Conservation (phyloP, 1,140 invertebrate genomes). For the Diachasma alloeum region DNA sequence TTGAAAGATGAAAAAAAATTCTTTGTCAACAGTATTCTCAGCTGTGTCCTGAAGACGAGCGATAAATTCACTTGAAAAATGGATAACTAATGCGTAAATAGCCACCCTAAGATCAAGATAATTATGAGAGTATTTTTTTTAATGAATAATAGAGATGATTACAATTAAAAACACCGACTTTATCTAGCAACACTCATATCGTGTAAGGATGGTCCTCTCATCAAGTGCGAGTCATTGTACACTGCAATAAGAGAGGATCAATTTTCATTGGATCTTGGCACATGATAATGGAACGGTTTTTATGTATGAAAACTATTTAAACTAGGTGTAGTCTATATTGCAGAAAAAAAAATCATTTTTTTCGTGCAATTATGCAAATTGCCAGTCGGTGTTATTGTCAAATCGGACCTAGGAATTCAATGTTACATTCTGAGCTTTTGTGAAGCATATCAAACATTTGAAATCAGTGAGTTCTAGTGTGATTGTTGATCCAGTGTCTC, state of each 20-base stretch:
- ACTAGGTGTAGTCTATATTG: neutral
- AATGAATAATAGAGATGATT: neutral
- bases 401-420: slow-evolving; percentile 6
- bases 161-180: slow-evolving; percentile 6
- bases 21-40: neutral
- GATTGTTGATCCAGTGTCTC: neutral
- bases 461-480: neutral
- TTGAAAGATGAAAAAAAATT: neutral
- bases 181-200: neutral
- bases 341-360: neutral
- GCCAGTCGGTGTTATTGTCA: slow-evolving; percentile 12
- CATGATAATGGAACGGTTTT: slow-evolving; percentile 13
- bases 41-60: neutral
- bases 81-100: neutral
- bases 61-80: neutral
- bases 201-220: neutral
- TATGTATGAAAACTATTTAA: neutral
- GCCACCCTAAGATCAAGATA: neutral
- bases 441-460: neutral
- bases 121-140: neutral
- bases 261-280: slow-evolving; percentile 16
- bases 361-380: slow-evolving; percentile 14
- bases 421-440: neutral
- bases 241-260: neutral
- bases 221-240: neutral